Conservation (phyloP, 2,113 vertebrate species). For the Apodemus speciosus region DNA sequence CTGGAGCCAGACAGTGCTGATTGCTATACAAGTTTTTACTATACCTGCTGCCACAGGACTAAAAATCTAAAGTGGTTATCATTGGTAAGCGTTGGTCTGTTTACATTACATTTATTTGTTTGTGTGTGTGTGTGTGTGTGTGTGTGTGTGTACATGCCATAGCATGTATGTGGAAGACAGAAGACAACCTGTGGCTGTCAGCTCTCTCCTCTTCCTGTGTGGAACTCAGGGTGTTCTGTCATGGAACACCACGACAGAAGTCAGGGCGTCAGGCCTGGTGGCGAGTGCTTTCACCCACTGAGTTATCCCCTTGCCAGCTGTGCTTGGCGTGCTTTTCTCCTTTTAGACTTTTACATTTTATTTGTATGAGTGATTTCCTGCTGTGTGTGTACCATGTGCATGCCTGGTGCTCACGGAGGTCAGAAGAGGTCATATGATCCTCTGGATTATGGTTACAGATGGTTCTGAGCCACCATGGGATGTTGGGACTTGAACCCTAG, state of each 20-base stretch:
- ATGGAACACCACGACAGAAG: too few species aligned
- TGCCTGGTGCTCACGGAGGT: neutral
- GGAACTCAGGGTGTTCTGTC: neutral
- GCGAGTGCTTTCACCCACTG: neutral
- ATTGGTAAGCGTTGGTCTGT: neutral
- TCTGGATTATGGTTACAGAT: neutral
- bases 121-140: too few species aligned
- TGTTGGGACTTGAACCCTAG: neutral
- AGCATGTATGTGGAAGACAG: neutral
- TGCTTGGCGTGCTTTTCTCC: too few species aligned
- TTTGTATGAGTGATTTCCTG: neutral
- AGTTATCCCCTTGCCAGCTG: neutral
- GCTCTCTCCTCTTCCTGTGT: neutral
- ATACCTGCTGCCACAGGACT: neutral
- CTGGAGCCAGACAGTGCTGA: neutral
- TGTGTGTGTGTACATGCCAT: too few species aligned
- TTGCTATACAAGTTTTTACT: neutral
- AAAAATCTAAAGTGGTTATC: neutral
- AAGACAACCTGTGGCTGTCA: neutral
- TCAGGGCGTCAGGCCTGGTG: neutral
- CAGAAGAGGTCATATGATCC: neutral
- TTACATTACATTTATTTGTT: neutral
- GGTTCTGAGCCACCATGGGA: neutral
- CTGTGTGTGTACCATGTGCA: neutral
- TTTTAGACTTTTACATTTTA: neutral